Evolutionary conservation across 2,888 invertebrate genomes (phyloP).

Genomic region (Osmoderma eremita): DNA sequence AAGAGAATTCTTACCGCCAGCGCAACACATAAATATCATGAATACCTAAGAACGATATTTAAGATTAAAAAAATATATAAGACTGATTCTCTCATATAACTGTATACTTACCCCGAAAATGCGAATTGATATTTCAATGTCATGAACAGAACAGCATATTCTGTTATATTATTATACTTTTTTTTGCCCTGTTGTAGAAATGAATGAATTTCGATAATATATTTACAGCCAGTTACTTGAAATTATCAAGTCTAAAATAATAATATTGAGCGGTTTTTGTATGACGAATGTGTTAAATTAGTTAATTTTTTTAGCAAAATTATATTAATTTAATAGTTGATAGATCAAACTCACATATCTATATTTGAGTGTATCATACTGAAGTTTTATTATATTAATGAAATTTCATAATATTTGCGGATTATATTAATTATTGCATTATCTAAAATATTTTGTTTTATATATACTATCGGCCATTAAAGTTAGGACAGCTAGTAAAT

Average conservation of each 20-base stretch:
- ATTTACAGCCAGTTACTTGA: too few relatives aligned
- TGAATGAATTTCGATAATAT: not conserved
- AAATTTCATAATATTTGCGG: conserved; percentile 1
- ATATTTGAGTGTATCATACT: not conserved
- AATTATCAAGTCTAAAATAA: too few relatives aligned
- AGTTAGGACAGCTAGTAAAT: too few relatives aligned
- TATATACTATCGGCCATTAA: too few relatives aligned
- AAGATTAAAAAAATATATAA: conserved; percentile 24
- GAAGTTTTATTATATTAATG: conserved; percentile 26
- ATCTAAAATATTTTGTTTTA: too few relatives aligned
- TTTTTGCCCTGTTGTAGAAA: too few relatives aligned
- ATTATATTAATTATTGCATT: too few relatives aligned
- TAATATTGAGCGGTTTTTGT: too few relatives aligned
- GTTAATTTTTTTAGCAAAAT: conserved; percentile 7
- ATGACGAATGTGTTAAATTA: not conserved
- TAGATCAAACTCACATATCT: not conserved
- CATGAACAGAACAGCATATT: not conserved
- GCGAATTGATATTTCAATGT: not conserved
- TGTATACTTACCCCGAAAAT: conserved; percentile 9
- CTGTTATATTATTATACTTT: too few relatives aligned
- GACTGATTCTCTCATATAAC: conserved; percentile 29
- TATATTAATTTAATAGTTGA: not conserved
- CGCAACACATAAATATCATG: conserved; percentile 52
- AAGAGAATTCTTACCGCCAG: conserved; percentile 67
- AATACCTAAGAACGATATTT: conserved; percentile 44